Base-by-base conservation (phyloP, 2,113 vertebrate genomes). In the Sterrhoptilus dennistouni region DNA sequence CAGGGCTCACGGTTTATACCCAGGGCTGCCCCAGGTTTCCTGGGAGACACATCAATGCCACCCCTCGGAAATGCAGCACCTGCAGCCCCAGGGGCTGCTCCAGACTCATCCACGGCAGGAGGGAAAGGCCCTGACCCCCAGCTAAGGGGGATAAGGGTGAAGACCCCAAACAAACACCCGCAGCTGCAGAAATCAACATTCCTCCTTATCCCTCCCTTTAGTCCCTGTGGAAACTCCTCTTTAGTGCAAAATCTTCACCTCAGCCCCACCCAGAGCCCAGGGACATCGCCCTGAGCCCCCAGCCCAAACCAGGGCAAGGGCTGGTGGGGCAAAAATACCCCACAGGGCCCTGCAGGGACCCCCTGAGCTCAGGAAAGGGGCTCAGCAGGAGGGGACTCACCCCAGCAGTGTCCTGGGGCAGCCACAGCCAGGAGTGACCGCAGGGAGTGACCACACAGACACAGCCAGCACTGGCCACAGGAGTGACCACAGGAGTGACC, bases 1-100 rank as follows among this genome's bases (percentile, higher is more conserved):
- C 50, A 19, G 18, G 0, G 21, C 33, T 56, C 42, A 3, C 5
- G 5, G 69, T 14, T 59, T 1, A 2, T 0, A 36, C 0, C n/a
- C 56, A 22, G 56, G n/a, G n/a, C 36, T 7, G 10, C 69, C 49
- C 70, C 40, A 24, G 45, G 23, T 27, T 27, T 25, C 35, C 11
- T 17, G 36, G 64, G 24, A 49, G 2, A 12, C 49, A n/a, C 12
- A 1, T 4, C 6, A 2, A 20, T 25, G 23, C 8, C 35, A 23
- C 4, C 23, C 23, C 23, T 31, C 70, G 76, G 63, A 44, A 65
- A 60, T 2, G 20, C n/a, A 4, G 24, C 35, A 42, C 20, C 36
- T 17, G 47, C 59, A 44, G 2, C 14, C 53, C 50, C 23, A 2
- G 19, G 18, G 3, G 21, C 29, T 33, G 4, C 44, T 28, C 6